phyloP scores from a whole-genome alignment of 2,888 invertebrate genomes.

The Leptinotarsa rubiginosa region DNA sequence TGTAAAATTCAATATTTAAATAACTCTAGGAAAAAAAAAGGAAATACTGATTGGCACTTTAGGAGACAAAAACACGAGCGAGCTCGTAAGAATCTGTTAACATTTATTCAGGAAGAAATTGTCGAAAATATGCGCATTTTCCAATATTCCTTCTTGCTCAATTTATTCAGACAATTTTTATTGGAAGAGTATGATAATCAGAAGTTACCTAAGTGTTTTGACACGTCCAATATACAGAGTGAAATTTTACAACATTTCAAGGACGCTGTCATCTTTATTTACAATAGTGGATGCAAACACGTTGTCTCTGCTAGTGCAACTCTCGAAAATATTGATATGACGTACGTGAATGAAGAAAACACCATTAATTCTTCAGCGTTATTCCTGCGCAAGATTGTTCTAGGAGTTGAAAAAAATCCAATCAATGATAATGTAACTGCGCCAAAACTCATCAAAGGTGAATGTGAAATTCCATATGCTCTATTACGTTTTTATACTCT shows the following conservation, averaged over 20 bases:
- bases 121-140: constrained; percentile 8
- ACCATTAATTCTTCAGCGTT: constrained; percentile 6
- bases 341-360: background rate
- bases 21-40: background rate
- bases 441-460: background rate
- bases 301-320: background rate
- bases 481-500: background rate
- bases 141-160: background rate
- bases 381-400: background rate
- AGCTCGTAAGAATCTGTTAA: background rate
- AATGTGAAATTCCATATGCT: background rate
- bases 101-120: background rate
- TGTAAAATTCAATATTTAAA: background rate
- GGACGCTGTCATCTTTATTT: background rate
- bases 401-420: constrained; percentile 1
- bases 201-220: constrained; percentile 10
- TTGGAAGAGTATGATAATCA: background rate
- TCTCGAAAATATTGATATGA: constrained; percentile 7
- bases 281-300: background rate
- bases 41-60: background rate
- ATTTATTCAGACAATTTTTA: constrained; percentile 5
- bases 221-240: background rate
- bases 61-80: background rate
- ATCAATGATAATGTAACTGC: background rate
- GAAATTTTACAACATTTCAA: background rate